A percentile compares a stretch with the other conserved stretches of the same genome.
Evolutionary conservation across 2,797 vertebrate genomes (phyloP).

Genomic region (Oreochromis grahami): DNA sequence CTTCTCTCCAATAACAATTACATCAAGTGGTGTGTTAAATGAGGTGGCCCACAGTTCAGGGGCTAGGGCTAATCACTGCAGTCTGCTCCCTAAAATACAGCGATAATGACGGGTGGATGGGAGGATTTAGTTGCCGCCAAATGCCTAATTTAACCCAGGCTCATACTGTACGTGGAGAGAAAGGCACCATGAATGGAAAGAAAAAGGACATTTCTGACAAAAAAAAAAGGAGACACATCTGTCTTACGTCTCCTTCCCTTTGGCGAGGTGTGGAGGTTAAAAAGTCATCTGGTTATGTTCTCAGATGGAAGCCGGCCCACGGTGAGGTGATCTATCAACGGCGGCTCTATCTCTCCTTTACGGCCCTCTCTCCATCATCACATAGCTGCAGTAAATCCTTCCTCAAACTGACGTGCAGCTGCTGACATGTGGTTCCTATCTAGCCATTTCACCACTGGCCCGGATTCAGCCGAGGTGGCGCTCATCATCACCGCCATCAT

Average conservation of each 20-base stretch:
- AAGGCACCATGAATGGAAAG: background rate
- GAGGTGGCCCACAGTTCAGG: slow-evolving; percentile 59
- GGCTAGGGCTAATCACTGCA: slow-evolving; percentile 66
- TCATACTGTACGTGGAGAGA: background rate
- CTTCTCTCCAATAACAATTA: slow-evolving; percentile 67
- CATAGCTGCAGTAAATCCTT: slow-evolving; percentile 49
- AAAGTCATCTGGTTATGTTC: background rate
- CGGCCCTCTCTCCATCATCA: slow-evolving; percentile 54
- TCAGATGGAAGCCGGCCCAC: slow-evolving; percentile 25
- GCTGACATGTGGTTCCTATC: slow-evolving; percentile 63
- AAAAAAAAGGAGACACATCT: slow-evolving; percentile 35
- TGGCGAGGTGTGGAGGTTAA: background rate
- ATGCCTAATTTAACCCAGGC: slow-evolving; percentile 42
- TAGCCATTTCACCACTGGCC: slow-evolving; percentile 13
- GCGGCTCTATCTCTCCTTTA: slow-evolving; percentile 41
- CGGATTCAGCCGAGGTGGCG: background rate
- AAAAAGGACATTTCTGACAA: background rate
- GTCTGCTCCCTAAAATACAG: slow-evolving; percentile 57
- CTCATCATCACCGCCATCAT: background rate
- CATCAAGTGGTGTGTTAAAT: slow-evolving; percentile 70
- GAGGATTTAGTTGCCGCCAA: slow-evolving; percentile 1
- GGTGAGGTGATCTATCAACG: slow-evolving; percentile 45
- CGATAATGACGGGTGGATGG: slow-evolving; percentile 42
- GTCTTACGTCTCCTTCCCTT: slow-evolving; percentile 11
- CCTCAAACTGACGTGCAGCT: slow-evolving; percentile 36